Evolutionary conservation across 2,113 vertebrate species (phyloP).

Genomic region (Pycnonotus jocosus): DNA sequence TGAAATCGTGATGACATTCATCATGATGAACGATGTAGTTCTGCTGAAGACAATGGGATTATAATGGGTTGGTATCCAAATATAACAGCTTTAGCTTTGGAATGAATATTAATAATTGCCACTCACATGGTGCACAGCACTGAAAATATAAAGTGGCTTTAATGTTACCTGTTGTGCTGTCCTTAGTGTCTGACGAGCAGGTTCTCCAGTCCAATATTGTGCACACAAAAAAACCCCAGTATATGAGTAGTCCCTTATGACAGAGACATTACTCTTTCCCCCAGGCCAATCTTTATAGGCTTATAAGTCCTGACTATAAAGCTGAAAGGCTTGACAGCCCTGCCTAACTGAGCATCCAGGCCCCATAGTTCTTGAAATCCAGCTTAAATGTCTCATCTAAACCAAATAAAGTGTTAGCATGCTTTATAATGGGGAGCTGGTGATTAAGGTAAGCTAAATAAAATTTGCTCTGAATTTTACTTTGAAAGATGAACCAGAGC

Average conservation of each 20-base stretch:
- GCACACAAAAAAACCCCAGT: not conserved
- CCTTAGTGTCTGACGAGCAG: not conserved
- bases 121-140: not conserved
- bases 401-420: not conserved
- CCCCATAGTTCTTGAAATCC: not conserved
- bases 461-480: not conserved
- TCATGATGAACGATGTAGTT: not conserved
- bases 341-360: not conserved
- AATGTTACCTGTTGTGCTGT: not conserved
- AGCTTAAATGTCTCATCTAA: not conserved
- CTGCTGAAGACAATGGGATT: not conserved
- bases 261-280: not conserved
- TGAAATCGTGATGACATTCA: not conserved
- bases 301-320: not conserved
- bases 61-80: not conserved
- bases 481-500: not conserved
- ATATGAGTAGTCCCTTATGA: not conserved
- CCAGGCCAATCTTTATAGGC: not conserved
- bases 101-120: not conserved
- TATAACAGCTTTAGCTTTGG: not conserved
- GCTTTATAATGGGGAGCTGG: not conserved
- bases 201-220: not conserved
- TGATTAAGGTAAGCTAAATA: not conserved
- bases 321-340: not conserved
- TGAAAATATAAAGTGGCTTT: not conserved